Conservation (phyloP, 2,113 vertebrate genomes). For the Vireo altiloquus region DNA sequence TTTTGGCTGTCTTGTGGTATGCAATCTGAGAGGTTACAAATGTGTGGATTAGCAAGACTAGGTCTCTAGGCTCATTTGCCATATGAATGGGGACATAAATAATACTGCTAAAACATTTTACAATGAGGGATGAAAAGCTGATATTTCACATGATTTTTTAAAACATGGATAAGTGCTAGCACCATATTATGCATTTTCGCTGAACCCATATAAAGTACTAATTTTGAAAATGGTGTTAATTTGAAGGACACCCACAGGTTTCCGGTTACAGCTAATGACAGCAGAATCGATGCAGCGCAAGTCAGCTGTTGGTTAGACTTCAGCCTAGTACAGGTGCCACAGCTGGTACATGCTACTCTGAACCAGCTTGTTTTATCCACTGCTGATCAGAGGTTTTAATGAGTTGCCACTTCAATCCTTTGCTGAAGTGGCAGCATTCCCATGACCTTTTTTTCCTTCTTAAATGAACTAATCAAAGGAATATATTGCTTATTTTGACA, state of each 20-base stretch:
- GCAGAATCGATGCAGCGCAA: background rate
- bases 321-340: background rate
- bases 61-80: background rate
- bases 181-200: background rate
- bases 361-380: background rate
- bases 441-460: background rate
- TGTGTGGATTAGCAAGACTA: background rate
- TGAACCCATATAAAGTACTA: background rate
- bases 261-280: background rate
- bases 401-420: background rate
- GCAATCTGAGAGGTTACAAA: background rate
- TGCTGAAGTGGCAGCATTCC: background rate
- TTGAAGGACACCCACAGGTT: fast-evolving
- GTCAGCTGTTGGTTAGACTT: background rate
- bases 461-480: background rate
- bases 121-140: background rate
- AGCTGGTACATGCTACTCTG: background rate
- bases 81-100: background rate
- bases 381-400: background rate
- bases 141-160: background rate
- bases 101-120: background rate
- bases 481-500: background rate
- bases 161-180: background rate
- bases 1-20: background rate
- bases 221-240: background rate